A percentile compares a stretch with the other conserved stretches of the same genome.
phyloP scores from a whole-genome alignment of 2,888 invertebrate genomes.

The Schizaphis graminum region DNA sequence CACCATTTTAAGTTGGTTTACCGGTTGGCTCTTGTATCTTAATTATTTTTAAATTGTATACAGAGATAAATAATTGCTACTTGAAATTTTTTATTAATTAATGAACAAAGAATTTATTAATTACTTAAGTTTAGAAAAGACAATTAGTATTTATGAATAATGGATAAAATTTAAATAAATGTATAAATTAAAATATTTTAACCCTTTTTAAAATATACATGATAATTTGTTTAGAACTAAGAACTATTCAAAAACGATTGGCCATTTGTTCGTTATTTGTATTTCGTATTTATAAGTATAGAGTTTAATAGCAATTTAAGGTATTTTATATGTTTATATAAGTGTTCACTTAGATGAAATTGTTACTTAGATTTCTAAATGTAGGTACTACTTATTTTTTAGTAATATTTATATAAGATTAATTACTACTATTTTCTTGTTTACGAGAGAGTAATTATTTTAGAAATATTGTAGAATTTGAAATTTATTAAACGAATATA shows the following conservation, averaged over 20 bases:
- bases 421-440: background rate
- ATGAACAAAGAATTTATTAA: background rate
- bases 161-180: no score
- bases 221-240: background rate
- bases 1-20: no score
- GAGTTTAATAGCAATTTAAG: background rate
- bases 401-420: background rate
- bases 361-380: background rate
- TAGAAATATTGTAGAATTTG: background rate
- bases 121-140: background rate
- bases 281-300: background rate
- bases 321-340: background rate
- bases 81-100: background rate
- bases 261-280: background rate
- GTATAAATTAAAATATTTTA: background rate
- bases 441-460: background rate
- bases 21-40: no score
- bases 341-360: background rate
- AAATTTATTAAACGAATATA: background rate
- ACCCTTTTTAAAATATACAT: background rate
- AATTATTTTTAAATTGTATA: no score
- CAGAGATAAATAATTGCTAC: background rate
- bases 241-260: background rate
- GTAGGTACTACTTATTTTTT: background rate
- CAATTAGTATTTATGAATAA: background rate